Evolutionary conservation across 2,113 vertebrate species (phyloP).

Genomic region (Nannospalax galili): DNA sequence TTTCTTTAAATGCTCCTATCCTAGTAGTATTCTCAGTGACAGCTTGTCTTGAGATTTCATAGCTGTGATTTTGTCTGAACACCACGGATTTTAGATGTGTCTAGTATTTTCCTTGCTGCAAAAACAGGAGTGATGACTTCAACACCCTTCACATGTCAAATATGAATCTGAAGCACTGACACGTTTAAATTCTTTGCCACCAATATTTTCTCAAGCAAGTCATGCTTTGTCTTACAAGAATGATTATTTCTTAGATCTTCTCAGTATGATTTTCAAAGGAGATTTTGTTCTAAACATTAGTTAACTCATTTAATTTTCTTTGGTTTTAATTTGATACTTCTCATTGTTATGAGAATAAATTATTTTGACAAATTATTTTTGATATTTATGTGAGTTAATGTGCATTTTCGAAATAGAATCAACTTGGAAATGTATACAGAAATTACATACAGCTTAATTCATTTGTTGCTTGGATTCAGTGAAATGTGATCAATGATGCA

Average conservation of each 20-base stretch:
- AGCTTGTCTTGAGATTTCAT: not conserved
- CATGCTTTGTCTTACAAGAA: not conserved
- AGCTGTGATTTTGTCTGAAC: constrained; percentile 20
- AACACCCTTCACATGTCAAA: not conserved
- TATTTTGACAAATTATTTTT: not conserved
- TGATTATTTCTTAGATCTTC: not conserved
- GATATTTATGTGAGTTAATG: constrained; percentile 17
- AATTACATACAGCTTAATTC: not conserved
- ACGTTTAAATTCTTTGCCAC: not conserved
- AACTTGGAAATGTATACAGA: not conserved
- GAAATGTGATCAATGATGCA: not conserved
- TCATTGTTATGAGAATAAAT: not conserved
- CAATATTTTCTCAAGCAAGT: not conserved
- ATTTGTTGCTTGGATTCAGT: not conserved
- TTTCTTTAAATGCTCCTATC: not conserved
- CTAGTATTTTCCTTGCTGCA: not conserved
- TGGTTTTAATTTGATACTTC: not conserved
- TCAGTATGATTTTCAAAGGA: not conserved
- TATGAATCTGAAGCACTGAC: not conserved
- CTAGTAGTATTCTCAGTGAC: not conserved
- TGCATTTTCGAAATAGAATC: constrained; percentile 2
- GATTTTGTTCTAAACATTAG: constrained; percentile 2
- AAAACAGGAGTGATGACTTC: not conserved
- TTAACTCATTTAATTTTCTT: not conserved
- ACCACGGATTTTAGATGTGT: not conserved